Evolutionary conservation across 2,888 invertebrate genomes (phyloP), one percentile per base, ranked within the genome.

Genomic region (Muschampia plurimacula): DNA sequence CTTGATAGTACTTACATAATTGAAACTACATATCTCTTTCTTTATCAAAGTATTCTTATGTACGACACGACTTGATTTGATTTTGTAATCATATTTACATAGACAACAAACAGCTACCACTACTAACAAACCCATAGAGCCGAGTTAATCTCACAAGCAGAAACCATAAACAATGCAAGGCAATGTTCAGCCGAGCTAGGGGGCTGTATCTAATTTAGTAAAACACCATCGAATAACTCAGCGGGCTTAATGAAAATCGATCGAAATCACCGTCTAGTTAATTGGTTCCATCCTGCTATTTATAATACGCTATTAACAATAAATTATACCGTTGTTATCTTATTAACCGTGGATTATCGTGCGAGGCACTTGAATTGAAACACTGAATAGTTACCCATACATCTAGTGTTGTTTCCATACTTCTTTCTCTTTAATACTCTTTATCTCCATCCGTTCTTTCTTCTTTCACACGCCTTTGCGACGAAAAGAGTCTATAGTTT

Each of bases 211-310:
- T 79, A 81, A 82, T 82, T 79, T 77, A 72, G 77, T 77, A 74
- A 77, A 82, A 82, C 82, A 86, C 77, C 78, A 80, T 78, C 78
- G 74, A 77, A 81, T 22, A 22, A 22, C 22, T 22, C 22, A 22
- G 22, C 22, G 22, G 64, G 67, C 75, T 76, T 83, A 85, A 86
- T 84, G 84, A 82, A 82, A 83, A 82, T 78, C 83, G 84, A 84
- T 84, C 81, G 77, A 66, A 79, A 83, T 83, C 82, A 76, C 74
- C 78, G 78, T 72, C 75, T 76, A 77, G 81, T 82, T 84, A 85
- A 84, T 83, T 80, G 81, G 79, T 78, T 77, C 77, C 77, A 80
- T 76, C 77, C 77, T 80, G 79, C 79, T 76, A 69, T 78, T 78
- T 77, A 80, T 80, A 80, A 80, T 77, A 77, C 73, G 74, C 76